Percentiles rank a stretch among this genome's conserved stretches.
Conservation (phyloP, 2,113 vertebrate genomes). For the Phocoena phocoena region DNA sequence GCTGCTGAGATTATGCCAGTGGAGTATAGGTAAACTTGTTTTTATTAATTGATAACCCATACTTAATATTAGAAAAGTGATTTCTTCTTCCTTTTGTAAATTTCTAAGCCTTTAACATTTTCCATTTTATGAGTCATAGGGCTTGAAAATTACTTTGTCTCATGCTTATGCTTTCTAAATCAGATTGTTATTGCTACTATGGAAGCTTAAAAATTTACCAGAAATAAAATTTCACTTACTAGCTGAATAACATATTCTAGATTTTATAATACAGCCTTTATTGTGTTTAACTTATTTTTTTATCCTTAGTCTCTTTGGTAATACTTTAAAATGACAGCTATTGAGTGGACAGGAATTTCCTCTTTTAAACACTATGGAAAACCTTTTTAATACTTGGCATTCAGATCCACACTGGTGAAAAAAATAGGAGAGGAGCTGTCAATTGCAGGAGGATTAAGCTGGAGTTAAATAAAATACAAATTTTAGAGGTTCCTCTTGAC, state of each 20-base stretch:
- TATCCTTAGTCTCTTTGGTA: background rate
- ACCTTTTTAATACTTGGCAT: background rate
- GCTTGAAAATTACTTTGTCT: background rate
- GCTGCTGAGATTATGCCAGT: constrained; percentile 96
- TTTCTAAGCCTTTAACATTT: background rate
- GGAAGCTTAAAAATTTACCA: background rate
- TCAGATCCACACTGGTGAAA: background rate
- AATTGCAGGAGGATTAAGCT: background rate
- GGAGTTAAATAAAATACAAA: constrained; percentile 11
- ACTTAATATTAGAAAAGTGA: background rate
- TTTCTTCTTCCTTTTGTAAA: background rate
- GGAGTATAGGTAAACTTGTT: constrained; percentile 91
- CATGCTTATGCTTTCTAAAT: background rate
- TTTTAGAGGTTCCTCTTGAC: background rate
- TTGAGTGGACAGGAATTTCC: background rate
- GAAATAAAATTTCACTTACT: constrained; percentile 17
- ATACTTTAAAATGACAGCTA: constrained; percentile 2
- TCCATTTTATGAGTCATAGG: background rate
- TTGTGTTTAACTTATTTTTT: constrained; percentile 7
- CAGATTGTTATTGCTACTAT: background rate
- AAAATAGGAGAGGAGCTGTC: background rate
- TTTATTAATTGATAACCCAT: background rate
- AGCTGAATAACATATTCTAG: background rate
- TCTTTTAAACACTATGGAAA: background rate
- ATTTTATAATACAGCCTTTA: background rate